Conservation (phyloP, 1,140 invertebrate genomes). For the Philopotamus ludificatus region DNA sequence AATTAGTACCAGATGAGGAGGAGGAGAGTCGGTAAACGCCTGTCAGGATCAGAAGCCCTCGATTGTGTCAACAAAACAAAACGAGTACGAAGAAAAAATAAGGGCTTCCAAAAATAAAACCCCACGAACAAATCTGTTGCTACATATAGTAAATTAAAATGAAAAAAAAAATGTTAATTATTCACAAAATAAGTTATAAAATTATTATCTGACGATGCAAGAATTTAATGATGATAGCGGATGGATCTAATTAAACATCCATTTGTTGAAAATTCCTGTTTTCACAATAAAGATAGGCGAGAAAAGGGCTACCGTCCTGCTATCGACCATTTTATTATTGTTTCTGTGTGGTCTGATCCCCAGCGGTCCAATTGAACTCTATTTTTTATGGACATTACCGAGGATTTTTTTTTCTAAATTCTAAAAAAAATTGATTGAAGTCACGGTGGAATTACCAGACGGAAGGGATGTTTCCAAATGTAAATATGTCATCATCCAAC, state of each 20-base stretch:
- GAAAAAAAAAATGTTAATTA: not conserved
- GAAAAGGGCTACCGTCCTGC: constrained; percentile 36
- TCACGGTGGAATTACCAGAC: constrained; percentile 33
- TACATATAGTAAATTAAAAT: not conserved
- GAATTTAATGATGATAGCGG: too few species aligned
- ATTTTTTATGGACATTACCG: constrained; percentile 11
- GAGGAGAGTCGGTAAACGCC: too few species aligned
- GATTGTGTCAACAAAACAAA: too few species aligned
- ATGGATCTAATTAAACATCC: not conserved
- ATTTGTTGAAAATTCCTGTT: not conserved
- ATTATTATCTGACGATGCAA: not conserved
- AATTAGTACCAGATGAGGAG: too few species aligned
- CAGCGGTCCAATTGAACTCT: constrained; percentile 19
- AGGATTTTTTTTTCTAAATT: not conserved
- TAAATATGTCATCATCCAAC: constrained; percentile 40
- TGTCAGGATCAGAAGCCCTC: not conserved
- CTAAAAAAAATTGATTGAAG: constrained; percentile 37
- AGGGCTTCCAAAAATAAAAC: too few species aligned
- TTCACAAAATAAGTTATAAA: not conserved
- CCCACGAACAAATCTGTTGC: not conserved
- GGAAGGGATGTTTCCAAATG: constrained; percentile 31
- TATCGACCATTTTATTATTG: constrained; percentile 39
- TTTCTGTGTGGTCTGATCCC: constrained; percentile 36
- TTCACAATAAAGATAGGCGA: constrained; percentile 39
- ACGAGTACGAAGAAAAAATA: too few species aligned